phyloP scores from a whole-genome alignment of 2,888 invertebrate genomes.

The Lathronympha strigana region DNA sequence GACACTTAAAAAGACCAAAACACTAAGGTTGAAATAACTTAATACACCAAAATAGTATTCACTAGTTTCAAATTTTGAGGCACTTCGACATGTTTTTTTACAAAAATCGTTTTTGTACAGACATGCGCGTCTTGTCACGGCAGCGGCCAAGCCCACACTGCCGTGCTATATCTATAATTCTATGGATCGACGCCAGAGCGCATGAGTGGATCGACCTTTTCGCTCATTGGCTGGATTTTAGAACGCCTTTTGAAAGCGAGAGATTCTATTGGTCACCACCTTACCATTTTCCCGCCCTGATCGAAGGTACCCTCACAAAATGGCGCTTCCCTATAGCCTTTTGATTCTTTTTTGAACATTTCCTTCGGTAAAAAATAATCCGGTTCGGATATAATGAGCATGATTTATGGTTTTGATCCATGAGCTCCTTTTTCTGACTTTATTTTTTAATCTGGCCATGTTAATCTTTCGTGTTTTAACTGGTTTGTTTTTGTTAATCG shows the following conservation, averaged over 20 bases:
- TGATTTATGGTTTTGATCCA: conserved; percentile 83
- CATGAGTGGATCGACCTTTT: conserved; percentile 69
- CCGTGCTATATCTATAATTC: conserved; percentile 80
- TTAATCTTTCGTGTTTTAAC: conserved; percentile 76
- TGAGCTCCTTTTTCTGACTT: conserved; percentile 66
- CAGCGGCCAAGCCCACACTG: conserved; percentile 80
- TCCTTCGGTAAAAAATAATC: conserved; percentile 83
- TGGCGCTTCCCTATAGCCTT: conserved; percentile 82
- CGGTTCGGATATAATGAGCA: conserved; percentile 83
- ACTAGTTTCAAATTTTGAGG: conserved; percentile 62
- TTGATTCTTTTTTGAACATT: conserved; percentile 82
- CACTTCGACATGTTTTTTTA: conserved; percentile 74
- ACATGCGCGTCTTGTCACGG: conserved; percentile 66
- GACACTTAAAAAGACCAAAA: conserved; percentile 31
- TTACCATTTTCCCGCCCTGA: conserved; percentile 75
- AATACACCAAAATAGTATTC: conserved; percentile 60
- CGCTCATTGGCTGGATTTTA: conserved; percentile 62
- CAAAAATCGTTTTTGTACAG: conserved; percentile 55
- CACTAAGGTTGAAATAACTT: conserved; percentile 50
- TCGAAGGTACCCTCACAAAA: conserved; percentile 76
- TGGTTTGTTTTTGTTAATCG: conserved; percentile 74
- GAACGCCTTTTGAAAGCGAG: conserved; percentile 71
- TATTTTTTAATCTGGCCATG: conserved; percentile 75
- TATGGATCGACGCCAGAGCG: conserved; percentile 80
- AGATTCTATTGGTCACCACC: conserved; percentile 61